Base-by-base conservation (phyloP, 2,888 invertebrate species). In the Tromatobia lineatoria region DNA sequence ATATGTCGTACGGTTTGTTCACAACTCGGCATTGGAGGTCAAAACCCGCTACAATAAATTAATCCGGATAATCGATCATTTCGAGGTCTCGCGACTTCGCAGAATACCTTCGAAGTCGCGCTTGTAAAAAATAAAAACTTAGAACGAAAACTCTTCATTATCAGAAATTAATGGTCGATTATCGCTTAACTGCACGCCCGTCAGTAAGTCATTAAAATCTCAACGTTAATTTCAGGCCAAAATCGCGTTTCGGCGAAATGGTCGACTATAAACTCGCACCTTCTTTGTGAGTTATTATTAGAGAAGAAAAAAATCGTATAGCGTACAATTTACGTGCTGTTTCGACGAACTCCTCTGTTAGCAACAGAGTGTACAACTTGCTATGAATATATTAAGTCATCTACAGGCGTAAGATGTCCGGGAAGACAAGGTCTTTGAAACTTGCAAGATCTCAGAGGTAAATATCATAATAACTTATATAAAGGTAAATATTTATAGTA, bases 1-100 rank as follows among this genome's bases (percentile, higher is more conserved):
- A 98, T 87, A 98, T 96, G 92, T 98, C 98, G 90, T 97, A 98
- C 0, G 98, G 98, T 89, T 97, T 97, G 94, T 97, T 98, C 67
- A 96, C 95, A 8, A 97, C 96, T 70, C 97, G 94, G 89, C 97
- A 97, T 88, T 96, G 96, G 47, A 96, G 94, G 87, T 95, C 94
- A 89, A 97, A 97, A 75, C 95, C 95, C 90, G 95, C 96, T 96
- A 91, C 57, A 94, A 88, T 69, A 42, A 50, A 84, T 83, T 29
- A 66, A 42, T 47, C 18, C 6, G 66, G 42, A 70, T 45, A 57
- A 18, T 57, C n/a, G 25, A 42, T 69, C 11, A 74, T 57, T 54
- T 42, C 34, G 47, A 54, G 34, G 25, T 34, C 18, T 64, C 38
- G 25, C 18, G 15, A 47, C 4, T 18, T 47, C 20, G 13, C 25